Evolutionary conservation across 2,888 invertebrate genomes (phyloP), one percentile per base, ranked within the genome.

Genomic region (Allygus modestus): DNA sequence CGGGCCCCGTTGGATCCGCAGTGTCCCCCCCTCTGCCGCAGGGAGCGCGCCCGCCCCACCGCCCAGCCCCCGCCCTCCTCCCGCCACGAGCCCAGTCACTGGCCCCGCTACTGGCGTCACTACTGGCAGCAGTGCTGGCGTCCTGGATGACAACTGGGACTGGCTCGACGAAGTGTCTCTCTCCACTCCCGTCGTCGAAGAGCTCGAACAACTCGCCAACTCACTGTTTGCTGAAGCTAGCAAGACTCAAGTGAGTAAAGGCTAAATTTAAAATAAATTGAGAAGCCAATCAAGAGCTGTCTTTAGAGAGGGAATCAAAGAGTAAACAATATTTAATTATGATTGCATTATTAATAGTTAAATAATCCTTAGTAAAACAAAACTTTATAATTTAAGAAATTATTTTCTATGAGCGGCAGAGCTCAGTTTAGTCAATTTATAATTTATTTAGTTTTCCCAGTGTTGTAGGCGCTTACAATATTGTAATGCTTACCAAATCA

Each of bases 11-110:
- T 90, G 93, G 95, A 95, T 95, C 95, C 91, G 95, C 95, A 92
- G 95, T 92, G 94, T 95, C 95, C 95, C 91, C 92, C 94, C 97
- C 98, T 98, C 97, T 93, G 96, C 98, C 93, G 99, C 95, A 97
- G 98, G 97, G 97, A 84, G 81, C n/a, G 46, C 28, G 26, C 77
- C 58, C 73, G 54, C 83, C 75, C 26, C 82, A 23, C 81, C 82
- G 87, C 84, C 90, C 91, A 86, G 87, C 89, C 82, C 91, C 93
- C 79, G 93, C 95, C 43, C 71, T 81, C 65, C 82, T 33, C 41
- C 77, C n/a, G 26, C 65, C 79, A 31, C 77, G 28, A 23, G 26
- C 51, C 75, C 41, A 0, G 11, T 37, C 17, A 0, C 51, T 12
- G 0, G 15, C 61, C 11, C 33, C 33, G 17, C 65, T 41, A 0